Percentiles rank a stretch among this genome's conserved stretches.
phyloP scores from a whole-genome alignment of 2,797 vertebrate species.

The Ptychadena robeensis region DNA sequence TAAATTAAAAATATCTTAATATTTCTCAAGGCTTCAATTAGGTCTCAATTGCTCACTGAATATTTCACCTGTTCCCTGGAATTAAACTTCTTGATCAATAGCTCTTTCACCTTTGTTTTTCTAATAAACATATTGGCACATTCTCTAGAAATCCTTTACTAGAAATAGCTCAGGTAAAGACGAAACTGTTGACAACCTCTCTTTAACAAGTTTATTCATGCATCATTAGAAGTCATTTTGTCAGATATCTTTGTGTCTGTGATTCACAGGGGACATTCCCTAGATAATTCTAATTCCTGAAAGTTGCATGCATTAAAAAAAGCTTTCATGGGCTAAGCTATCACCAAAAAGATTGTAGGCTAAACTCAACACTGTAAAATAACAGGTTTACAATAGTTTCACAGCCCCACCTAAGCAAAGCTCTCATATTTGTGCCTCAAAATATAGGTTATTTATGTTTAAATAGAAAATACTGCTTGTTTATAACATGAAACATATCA shows the following conservation, averaged over 20 bases:
- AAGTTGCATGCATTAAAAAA: conserved; percentile 17
- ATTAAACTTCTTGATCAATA: not conserved
- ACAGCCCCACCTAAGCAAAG: not conserved
- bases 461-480: no score
- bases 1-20: no score
- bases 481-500: no score
- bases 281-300: conserved; percentile 29
- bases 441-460: no score
- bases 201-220: conserved; percentile 31
- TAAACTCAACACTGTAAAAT: not conserved
- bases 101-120: not conserved
- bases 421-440: not conserved
- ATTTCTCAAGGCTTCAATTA: no score
- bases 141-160: conserved; percentile 1
- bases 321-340: not conserved
- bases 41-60: no score
- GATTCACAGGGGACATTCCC: conserved; percentile 26
- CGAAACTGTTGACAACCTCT: conserved; percentile 24
- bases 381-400: not conserved
- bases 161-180: conserved; percentile 17
- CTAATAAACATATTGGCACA: not conserved
- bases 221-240: conserved; percentile 42
- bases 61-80: no score
- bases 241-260: conserved; percentile 12
- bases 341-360: not conserved